A percentile compares a stretch with the other conserved stretches of the same genome.
phyloP scores from a whole-genome alignment of 2,113 vertebrate genomes.

The Athene noctua region DNA sequence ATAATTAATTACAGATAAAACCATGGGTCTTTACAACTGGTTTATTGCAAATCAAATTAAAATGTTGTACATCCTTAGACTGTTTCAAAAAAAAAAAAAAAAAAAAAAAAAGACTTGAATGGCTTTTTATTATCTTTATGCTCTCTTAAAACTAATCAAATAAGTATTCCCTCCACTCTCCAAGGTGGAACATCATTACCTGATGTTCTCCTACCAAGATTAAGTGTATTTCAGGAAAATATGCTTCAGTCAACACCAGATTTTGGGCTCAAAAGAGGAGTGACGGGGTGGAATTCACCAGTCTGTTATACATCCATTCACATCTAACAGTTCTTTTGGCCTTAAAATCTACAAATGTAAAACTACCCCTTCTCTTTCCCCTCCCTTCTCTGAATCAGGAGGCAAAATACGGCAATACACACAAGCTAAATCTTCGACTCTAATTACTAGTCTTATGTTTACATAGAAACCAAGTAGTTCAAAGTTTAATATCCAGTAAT shows the following conservation, averaged over 20 bases:
- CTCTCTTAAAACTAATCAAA: neutral
- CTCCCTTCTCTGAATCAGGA: conserved; percentile 4
- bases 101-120: neutral
- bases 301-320: neutral
- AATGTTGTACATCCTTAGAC: neutral
- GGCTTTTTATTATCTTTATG: neutral
- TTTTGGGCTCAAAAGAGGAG: neutral
- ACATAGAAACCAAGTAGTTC: conserved; percentile 32
- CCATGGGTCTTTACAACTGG: neutral
- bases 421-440: neutral
- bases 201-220: neutral
- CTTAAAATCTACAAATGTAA: neutral
- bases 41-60: neutral
- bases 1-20: neutral
- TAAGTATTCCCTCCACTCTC: neutral
- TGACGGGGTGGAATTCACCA: neutral
- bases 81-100: too few species aligned
- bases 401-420: conserved; percentile 22
- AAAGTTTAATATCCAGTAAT: conserved; percentile 28
- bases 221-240: neutral
- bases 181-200: neutral
- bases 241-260: neutral
- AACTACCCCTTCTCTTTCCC: neutral
- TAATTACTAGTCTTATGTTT: conserved; percentile 46
- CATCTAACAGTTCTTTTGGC: neutral